phyloP scores from a whole-genome alignment of 2,888 invertebrate genomes.

The Petrophora chlorosata region DNA sequence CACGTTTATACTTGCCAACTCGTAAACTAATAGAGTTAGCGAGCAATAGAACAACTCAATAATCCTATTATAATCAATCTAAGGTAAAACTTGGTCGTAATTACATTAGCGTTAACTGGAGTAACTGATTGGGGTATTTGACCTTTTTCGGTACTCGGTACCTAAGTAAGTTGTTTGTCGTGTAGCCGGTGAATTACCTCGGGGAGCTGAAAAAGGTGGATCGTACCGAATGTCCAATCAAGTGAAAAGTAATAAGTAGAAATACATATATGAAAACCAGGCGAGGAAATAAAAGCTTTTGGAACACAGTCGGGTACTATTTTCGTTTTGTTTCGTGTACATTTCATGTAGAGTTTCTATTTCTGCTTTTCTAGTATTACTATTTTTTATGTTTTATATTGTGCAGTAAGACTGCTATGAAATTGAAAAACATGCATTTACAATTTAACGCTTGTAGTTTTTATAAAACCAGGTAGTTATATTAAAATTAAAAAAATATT shows the following conservation, averaged over 20 bases:
- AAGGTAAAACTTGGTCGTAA: constrained; percentile 29
- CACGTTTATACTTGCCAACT: constrained; percentile 6
- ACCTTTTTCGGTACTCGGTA: constrained; percentile 35
- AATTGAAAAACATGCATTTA: too few species aligned
- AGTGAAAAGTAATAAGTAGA: constrained; percentile 35
- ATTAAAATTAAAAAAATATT: too few species aligned
- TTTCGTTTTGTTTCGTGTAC: too few species aligned
- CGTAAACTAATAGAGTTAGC: constrained; percentile 17
- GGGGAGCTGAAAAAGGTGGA: constrained; percentile 33
- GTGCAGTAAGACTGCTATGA: too few species aligned
- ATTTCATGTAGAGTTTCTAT: background rate
- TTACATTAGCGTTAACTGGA: constrained; percentile 36
- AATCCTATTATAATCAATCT: constrained; percentile 34
- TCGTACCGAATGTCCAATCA: constrained; percentile 37
- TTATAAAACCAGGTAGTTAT: too few species aligned
- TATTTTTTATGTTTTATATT: too few species aligned
- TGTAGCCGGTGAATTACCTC: constrained; percentile 39
- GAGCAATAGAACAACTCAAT: constrained; percentile 27
- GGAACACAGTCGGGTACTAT: background rate
- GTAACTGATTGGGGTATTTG: constrained; percentile 44
- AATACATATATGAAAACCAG: constrained; percentile 10
- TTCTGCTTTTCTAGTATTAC: too few species aligned
- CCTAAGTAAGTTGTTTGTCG: constrained; percentile 41
- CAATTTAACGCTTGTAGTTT: too few species aligned
- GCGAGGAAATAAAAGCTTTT: constrained; percentile 8